Percentiles rank a stretch among this genome's conserved stretches.
These are phyloP conservation scores for Cassiopea andromeda DNA, from an alignment of 30 jellyfish, hydroid and myxozoan species.

Conservation along the genomic window DNA sequence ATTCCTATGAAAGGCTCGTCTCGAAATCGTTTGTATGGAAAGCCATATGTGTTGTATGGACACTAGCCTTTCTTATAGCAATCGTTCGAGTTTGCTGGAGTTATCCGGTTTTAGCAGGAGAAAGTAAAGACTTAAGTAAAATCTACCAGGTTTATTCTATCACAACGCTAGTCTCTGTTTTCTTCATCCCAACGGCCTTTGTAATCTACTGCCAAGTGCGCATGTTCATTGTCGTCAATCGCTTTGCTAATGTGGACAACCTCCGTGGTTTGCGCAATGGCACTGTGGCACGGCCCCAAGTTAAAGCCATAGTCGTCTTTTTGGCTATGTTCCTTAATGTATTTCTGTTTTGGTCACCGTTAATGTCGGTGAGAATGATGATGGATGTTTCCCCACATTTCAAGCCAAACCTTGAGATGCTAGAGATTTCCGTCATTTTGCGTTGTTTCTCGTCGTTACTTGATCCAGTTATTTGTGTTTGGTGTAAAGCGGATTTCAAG, in stretches of 20 bases:
- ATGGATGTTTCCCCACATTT: constrained; percentile 33
- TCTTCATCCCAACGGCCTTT: constrained; percentile 62
- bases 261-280: constrained; percentile 33
- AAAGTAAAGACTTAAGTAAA: constrained; percentile 1
- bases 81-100: constrained; percentile 60
- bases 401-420: constrained; percentile 7
- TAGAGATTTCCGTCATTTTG: constrained; percentile 39
- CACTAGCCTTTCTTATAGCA: constrained; percentile 18
- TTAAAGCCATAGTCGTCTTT: constrained; percentile 48
- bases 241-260: constrained; percentile 44
- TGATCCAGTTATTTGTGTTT: constrained; percentile 63
- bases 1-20: constrained; percentile 42
- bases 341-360: constrained; percentile 77
- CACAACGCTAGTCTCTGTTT: constrained; percentile 3
- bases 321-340: constrained; percentile 55
- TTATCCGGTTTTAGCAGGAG: constrained; percentile 32
- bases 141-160: constrained; percentile 38
- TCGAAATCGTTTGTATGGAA: constrained; percentile 1
- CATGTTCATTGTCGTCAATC: constrained; percentile 52
- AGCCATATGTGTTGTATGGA: constrained; percentile 49
- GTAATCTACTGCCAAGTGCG: constrained; percentile 57
- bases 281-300: constrained; percentile 22
- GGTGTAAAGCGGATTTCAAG: constrained; percentile 78
- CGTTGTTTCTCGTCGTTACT: constrained; percentile 70
- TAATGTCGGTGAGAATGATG: constrained; percentile 48